Conservation (phyloP, 2,888 invertebrate species). For the Drosophila neonasuta region DNA sequence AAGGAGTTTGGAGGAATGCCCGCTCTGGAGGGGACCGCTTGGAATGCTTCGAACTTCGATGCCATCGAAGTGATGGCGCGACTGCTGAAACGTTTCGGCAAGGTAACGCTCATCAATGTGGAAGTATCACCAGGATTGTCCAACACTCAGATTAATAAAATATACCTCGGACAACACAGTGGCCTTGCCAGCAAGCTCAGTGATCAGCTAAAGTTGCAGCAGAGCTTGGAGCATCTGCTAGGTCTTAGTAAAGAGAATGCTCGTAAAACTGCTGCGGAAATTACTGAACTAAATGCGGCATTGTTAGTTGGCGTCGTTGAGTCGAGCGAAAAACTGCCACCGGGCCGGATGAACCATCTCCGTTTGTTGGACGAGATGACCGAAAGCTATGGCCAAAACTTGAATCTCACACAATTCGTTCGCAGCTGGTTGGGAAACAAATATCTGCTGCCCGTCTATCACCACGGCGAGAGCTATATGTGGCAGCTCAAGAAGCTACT, state of each 20-base stretch:
- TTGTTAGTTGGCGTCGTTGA: conserved; percentile 60
- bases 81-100: conserved; percentile 72
- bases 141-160: conserved; percentile 69
- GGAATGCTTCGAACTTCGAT: conserved; percentile 74
- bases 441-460: conserved; percentile 74
- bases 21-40: conserved; percentile 67
- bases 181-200: conserved; percentile 45
- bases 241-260: conserved; percentile 58
- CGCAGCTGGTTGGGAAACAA: conserved; percentile 74
- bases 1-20: conserved; percentile 80
- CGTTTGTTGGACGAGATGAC: conserved; percentile 66
- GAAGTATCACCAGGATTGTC: conserved; percentile 66
- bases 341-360: conserved; percentile 60
- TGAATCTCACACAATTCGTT: conserved; percentile 75
- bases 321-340: conserved; percentile 48
- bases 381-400: conserved; percentile 58
- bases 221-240: conserved; percentile 60
- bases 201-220: conserved; percentile 27
- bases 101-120: conserved; percentile 70
- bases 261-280: conserved; percentile 54
- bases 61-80: conserved; percentile 70
- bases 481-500: conserved; percentile 67
- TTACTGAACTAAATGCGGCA: conserved; percentile 58
- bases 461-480: conserved; percentile 72
- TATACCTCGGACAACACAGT: conserved; percentile 65